Evolutionary conservation across 2,113 vertebrate species (phyloP), one percentile per base, ranked within the genome.

Genomic region (Pituophis catenifer): DNA sequence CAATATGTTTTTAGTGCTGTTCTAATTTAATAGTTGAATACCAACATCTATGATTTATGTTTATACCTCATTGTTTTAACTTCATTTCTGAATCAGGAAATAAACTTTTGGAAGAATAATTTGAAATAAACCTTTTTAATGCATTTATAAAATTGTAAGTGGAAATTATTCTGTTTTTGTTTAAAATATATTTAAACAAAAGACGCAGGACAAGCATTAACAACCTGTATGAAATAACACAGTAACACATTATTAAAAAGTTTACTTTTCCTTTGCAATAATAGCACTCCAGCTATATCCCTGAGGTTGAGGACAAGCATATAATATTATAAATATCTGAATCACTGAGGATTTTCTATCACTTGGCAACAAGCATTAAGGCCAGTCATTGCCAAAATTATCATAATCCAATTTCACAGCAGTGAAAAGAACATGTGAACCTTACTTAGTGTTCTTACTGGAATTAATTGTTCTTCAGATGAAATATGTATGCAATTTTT

Each of bases 271-370:
- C 54, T 81, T 48, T 44, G 89, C 23, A 92, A 89, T 89, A 89
- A 75, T 57, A 62, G 23, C 15, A 89, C 12, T 26, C 33, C 13
- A 70, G 62, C 17, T 38, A 57, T 55, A 55, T 81, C 5, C 24
- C 59, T 75, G 24, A 81, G 26, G 88, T 52, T 59, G 75, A 59
- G 29, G 54, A 9, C 5, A 54, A 65, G 23, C 55, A 87, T 38
- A 58, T 59, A 91, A 91, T 92, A 90, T 91, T 50, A 92, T 21
- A 88, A 94, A 95, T 91, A 92, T 96, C 0, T 55, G 90, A 95
- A 89, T 38, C 94, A 90, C 0, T 86, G 53, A 33, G 95, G 93
- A 59, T 91, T 94, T 92, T 89, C 24, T 88, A 54, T 65, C 89
- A 85, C 19, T 90, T 15, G 85, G 59, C 65, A 95, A 0, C 1